These are phyloP conservation scores for Octomys mimax DNA, from an alignment of 2,797 vertebrate genomes.

Conservation along the genomic window DNA sequence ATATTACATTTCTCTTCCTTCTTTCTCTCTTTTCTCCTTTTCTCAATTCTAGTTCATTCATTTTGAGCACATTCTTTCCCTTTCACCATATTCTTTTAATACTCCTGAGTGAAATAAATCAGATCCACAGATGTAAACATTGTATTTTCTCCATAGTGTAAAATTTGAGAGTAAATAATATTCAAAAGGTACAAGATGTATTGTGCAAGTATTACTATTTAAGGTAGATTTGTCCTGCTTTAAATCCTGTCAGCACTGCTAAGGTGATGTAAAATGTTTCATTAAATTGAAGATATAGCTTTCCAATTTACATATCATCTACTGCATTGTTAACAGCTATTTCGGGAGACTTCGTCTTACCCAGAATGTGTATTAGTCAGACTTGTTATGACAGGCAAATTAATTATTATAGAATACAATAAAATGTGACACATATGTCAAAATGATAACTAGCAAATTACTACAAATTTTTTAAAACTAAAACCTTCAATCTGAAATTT, in stretches of 20 bases:
- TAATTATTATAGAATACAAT: constrained; percentile 46
- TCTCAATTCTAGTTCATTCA: no score
- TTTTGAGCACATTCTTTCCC: no score
- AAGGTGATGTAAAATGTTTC: constrained; percentile 4
- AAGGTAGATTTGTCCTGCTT: background rate
- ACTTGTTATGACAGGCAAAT: background rate
- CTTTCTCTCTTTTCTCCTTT: no score
- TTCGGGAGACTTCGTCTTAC: constrained; percentile 39
- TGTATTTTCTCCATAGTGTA: no score
- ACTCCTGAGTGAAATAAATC: no score
- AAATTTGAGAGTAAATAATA: no score
- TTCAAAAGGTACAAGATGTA: no score
- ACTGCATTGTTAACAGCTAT: background rate
- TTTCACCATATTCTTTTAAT: no score
- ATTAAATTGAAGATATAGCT: constrained; percentile 59
- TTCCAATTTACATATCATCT: constrained; percentile 21
- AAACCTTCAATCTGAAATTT: background rate
- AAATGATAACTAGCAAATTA: constrained; percentile 7
- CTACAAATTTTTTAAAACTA: constrained; percentile 50
- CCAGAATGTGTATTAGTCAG: background rate
- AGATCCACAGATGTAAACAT: no score
- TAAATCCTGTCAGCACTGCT: background rate
- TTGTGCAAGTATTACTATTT: background rate
- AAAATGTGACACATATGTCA: constrained; percentile 14
- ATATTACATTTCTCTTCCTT: no score